Base-by-base conservation (phyloP, 2,888 invertebrate genomes). In the Heliconius ismenius region DNA sequence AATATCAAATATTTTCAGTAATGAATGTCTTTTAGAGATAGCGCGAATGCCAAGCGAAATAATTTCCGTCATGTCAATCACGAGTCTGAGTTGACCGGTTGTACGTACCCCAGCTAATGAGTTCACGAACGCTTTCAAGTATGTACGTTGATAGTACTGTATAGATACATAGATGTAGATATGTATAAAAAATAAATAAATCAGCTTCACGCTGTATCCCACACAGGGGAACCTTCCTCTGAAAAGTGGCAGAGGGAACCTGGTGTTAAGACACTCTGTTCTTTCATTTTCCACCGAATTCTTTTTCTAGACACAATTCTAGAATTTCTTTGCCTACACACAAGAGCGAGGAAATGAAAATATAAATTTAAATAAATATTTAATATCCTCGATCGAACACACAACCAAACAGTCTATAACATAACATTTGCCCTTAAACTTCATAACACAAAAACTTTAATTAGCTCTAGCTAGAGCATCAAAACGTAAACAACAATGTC, bases 31-130 rank as follows among this genome's bases (percentile, higher is more conserved):
- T 82, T 80, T 79, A 69, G 88, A 90, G 92, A 93, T 92, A 92
- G 86, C 88, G 84, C 81, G 84, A 86, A 86, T 86, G 87, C 85
- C 86, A 87, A 87, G 88, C 85, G 86, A 83, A 91, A 93, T 93
- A 91, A 94, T 94, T 94, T 94, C 93, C 93, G 91, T 84, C 85
- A 85, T 86, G 93, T 93, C 93, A 92, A 90, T 94, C 93, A 93
- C 88, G 84, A 85, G 90, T 89, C 90, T 86, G 84, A 84, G 80
- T 87, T 85, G 87, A 84, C 86, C 86, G 87, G 84, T 85, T 84
- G 86, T 87, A 86, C 85, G 84, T 86, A 84, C 87, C 84, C 86
- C 86, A 86, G 88, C 90, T 93, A 92, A 93, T 93, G 93, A 93
- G 92, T 90, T 91, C 86, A 85, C 83, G 84, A 85, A 87, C 79